Percentiles rank a stretch among this genome's conserved stretches.
phyloP scores from a whole-genome alignment of 92 coral and sea anemone genomes.

The Palythoa grandis region DNA sequence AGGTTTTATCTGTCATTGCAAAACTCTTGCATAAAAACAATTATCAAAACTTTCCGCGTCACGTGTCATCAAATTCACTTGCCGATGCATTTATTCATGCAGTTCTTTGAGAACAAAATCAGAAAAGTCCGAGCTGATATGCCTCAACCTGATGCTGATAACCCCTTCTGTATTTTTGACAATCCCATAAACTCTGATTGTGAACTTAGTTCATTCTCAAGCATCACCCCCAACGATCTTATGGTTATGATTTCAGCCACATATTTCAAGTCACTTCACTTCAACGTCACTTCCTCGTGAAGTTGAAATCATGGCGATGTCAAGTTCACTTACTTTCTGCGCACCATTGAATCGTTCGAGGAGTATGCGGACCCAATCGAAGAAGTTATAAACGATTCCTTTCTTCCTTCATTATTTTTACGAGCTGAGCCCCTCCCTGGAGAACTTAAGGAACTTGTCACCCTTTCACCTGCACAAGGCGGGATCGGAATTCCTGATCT shows the following conservation, averaged over 20 bases:
- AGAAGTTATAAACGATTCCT: too few species aligned
- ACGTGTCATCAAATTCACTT: conserved; percentile 45
- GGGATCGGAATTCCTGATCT: too few species aligned
- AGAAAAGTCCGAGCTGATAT: conserved; percentile 53
- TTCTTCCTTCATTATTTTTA: too few species aligned
- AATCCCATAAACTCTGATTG: conserved; percentile 44
- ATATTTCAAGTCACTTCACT: conserved; percentile 50
- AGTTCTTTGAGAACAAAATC: conserved; percentile 49
- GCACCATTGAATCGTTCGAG: too few species aligned
- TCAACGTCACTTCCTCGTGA: too few species aligned
- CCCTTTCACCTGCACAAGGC: too few species aligned
- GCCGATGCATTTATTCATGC: conserved; percentile 58
- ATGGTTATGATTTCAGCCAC: conserved; percentile 45
- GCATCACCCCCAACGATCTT: conserved; percentile 45
- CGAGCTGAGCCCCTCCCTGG: too few species aligned
- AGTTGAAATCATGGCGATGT: too few species aligned
- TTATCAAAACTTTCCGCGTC: conserved; percentile 30
- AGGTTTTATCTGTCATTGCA: conserved; percentile 19
- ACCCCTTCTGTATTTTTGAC: conserved; percentile 23
- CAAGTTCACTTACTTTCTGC: too few species aligned
- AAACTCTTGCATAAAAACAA: conserved; percentile 26
- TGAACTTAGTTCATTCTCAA: conserved; percentile 38
- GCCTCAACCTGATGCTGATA: conserved; percentile 48
- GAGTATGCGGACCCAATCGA: too few species aligned
- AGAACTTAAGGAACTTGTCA: too few species aligned